phyloP scores from a whole-genome alignment of 2,888 invertebrate species.

The Alviniconcha strummeri region DNA sequence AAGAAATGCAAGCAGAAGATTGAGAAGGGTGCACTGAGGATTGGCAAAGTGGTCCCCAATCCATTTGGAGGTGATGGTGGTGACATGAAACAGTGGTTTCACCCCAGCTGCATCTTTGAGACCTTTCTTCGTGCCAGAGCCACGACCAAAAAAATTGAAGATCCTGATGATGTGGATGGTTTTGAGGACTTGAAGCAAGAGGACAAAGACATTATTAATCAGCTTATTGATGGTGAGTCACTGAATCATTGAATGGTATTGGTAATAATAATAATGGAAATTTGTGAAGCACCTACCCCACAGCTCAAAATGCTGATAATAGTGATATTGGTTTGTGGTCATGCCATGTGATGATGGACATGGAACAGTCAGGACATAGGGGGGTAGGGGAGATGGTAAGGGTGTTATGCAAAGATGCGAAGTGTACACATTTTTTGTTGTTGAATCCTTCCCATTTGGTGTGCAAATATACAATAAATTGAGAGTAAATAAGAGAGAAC shows the following conservation, averaged over 20 bases:
- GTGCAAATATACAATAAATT: too few species aligned
- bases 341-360: too few species aligned
- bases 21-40: slow-evolving; percentile 81
- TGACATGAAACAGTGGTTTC: slow-evolving; percentile 89
- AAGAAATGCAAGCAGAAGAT: slow-evolving; percentile 91
- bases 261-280: neutral
- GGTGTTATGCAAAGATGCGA: too few species aligned
- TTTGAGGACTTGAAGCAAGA: slow-evolving; percentile 82
- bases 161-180: slow-evolving; percentile 86
- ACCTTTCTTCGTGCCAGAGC: slow-evolving; percentile 86
- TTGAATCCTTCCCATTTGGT: too few species aligned
- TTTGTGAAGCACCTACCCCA: too few species aligned
- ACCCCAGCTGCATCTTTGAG: slow-evolving; percentile 87
- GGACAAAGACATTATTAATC: slow-evolving; percentile 81
- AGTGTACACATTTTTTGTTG: too few species aligned
- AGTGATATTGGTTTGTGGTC: too few species aligned
- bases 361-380: too few species aligned
- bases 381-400: too few species aligned
- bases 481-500: too few species aligned
- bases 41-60: slow-evolving; percentile 86
- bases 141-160: slow-evolving; percentile 87
- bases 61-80: slow-evolving; percentile 83
- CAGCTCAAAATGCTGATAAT: too few species aligned
- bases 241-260: neutral
- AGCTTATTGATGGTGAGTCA: slow-evolving; percentile 78